Conservation (phyloP, 2,888 invertebrate species). For the Drosophila lutescens region DNA sequence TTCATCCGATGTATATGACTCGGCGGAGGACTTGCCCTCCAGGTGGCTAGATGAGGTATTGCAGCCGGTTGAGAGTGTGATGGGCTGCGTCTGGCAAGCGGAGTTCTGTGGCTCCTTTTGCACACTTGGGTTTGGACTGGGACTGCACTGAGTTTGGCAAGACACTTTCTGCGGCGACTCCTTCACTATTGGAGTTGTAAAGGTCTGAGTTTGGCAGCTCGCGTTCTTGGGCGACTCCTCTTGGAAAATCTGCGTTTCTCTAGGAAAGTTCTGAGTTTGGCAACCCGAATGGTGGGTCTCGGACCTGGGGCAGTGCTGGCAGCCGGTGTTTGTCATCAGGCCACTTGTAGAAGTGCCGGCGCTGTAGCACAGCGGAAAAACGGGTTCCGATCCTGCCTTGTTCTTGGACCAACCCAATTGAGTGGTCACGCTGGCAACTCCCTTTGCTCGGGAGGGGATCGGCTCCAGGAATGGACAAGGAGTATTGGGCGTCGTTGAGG, state of each 20-base stretch:
- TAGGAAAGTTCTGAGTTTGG: conserved; percentile 3
- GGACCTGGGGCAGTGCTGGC: conserved; percentile 9
- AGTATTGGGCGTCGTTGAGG: neutral
- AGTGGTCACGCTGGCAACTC: conserved; percentile 36
- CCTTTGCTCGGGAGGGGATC: too few species aligned
- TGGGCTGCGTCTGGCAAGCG: conserved; percentile 29
- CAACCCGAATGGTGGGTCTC: neutral
- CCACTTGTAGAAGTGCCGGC: conserved; percentile 68
- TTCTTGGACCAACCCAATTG: conserved; percentile 72
- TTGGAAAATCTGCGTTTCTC: too few species aligned
- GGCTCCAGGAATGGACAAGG: neutral
- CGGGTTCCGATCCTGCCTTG: neutral
- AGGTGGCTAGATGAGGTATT: conserved; percentile 11
- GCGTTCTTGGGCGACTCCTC: neutral
- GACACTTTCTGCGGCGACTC: conserved; percentile 1
- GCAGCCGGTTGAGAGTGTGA: neutral
- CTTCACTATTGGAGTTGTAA: neutral
- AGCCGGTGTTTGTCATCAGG: conserved; percentile 20
- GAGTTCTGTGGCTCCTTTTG: conserved; percentile 1
- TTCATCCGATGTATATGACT: neutral
- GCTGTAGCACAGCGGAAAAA: conserved; percentile 55
- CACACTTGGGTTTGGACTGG: neutral
- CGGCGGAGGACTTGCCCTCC: neutral
- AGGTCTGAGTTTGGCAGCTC: conserved; percentile 29
- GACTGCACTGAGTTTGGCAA: conserved; percentile 9